These are phyloP conservation scores for Drosophila vallismaia DNA, from an alignment of 2,888 invertebrate genomes.

Conservation along the genomic window DNA sequence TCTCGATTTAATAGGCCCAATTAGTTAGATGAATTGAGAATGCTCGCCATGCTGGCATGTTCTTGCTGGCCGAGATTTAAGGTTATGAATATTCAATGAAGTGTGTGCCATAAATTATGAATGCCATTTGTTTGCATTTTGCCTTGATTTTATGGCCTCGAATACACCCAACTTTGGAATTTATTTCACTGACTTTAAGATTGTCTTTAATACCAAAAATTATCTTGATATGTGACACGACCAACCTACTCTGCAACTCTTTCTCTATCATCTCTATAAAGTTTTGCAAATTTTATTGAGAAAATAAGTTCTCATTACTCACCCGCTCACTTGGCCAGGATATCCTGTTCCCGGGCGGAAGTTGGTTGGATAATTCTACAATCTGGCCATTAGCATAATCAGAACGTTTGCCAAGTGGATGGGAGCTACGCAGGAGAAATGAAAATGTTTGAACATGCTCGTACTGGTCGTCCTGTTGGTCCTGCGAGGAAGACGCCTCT, in stretches of 20 bases:
- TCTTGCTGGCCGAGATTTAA: conserved; percentile 55
- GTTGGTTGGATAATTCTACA: conserved; percentile 52
- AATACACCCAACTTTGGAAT: conserved; percentile 15
- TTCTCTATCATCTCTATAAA: conserved; percentile 1
- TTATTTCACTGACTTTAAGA: conserved; percentile 5
- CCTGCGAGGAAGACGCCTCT: conserved; percentile 3
- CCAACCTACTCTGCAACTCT: neutral
- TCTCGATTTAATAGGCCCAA: conserved; percentile 68
- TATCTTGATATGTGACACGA: neutral
- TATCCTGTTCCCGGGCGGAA: conserved; percentile 46
- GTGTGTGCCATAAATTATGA: conserved; percentile 73
- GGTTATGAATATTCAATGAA: conserved; percentile 79
- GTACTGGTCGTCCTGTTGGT: conserved; percentile 1
- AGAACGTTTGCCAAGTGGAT: conserved; percentile 61
- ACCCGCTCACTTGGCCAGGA: conserved; percentile 24
- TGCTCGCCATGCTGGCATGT: conserved; percentile 24
- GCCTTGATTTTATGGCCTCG: conserved; percentile 61
- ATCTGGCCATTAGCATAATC: conserved; percentile 68
- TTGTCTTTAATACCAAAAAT: neutral
- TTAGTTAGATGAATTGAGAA: conserved; percentile 75
- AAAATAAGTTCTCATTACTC: conserved; percentile 33
- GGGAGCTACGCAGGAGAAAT: conserved; percentile 9
- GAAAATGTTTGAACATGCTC: conserved; percentile 44
- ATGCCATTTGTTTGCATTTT: conserved; percentile 72
- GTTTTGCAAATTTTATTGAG: conserved; percentile 2